Conservation (phyloP, 1,140 invertebrate genomes). For the Rhynchophorus ferrugineus region DNA sequence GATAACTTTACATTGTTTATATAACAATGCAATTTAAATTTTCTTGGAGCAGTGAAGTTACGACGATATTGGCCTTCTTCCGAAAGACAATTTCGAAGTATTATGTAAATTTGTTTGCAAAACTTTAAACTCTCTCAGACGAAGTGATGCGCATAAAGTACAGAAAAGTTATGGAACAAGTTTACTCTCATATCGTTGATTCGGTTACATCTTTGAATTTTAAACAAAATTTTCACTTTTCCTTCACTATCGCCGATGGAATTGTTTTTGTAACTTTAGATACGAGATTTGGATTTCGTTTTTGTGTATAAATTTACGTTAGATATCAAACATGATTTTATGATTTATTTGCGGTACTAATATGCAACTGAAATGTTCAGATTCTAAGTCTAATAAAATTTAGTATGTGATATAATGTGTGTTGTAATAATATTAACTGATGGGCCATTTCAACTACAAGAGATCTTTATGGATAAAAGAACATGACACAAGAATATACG, state of each 20-base stretch:
- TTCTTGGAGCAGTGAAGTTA: not conserved
- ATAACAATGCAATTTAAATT: slow-evolving; percentile 1
- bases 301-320: too few species aligned
- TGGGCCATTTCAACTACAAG: too few species aligned
- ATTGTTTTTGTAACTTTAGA: not conserved
- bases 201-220: slow-evolving; percentile 1
- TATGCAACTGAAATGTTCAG: too few species aligned
- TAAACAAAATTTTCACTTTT: not conserved
- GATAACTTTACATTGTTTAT: not conserved
- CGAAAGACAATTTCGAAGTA: slow-evolving; percentile 8
- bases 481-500: too few species aligned
- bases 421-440: too few species aligned
- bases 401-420: too few species aligned
- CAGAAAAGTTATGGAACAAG: not conserved
- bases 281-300: not conserved
- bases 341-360: too few species aligned
- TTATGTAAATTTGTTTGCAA: slow-evolving; percentile 9
- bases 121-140: slow-evolving; percentile 2
- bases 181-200: slow-evolving; percentile 1
- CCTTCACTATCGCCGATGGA: not conserved
- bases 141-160: slow-evolving; percentile 5
- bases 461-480: too few species aligned
- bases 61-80: not conserved
- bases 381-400: too few species aligned
- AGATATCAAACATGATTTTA: too few species aligned